Base-by-base conservation (phyloP, 2,888 invertebrate species). In the Lasioglossum pauxillum region DNA sequence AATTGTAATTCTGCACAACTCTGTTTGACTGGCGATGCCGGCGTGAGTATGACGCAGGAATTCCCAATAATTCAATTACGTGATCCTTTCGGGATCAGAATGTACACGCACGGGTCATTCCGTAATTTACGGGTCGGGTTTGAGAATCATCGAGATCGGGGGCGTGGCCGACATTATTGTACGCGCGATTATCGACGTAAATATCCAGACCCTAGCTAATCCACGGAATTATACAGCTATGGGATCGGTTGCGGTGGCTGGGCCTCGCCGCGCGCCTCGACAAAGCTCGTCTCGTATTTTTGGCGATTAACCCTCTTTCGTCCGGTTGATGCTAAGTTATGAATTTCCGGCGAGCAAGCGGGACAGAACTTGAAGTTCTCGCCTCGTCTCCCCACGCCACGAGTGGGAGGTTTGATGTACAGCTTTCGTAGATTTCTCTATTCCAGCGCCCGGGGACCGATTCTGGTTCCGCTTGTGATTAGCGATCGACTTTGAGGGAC, bases 251-350 rank as follows among this genome's bases (percentile, higher is more conserved):
- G 46, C 46, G 46, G 31, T 72, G 73, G 72, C 76, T 27, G 72
- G 77, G 69, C 71, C 81, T 35, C 53, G 14, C 60, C 27, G 14
- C 14, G 14, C 60, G 41, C 69, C 60, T 80, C 81, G 83, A 86
- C 86, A 88, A 90, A 92, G 86, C 88, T 90, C 86, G 91, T 92
- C 90, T 91, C 93, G 92, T 94, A 94, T 94, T 93, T 94, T 94
- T 92, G 78, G 89, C 93, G 94, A 93, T 94, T 94, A 94, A 92
- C 90, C 92, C 93, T 91, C 91, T 92, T 91, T 91, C 90, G 92
- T 89, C 82, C 88, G 78, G 84, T 88, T 94, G 92, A 94, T 94
- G 92, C 94, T 93, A 94, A 94, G 92, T 94, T 94, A 94, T 94
- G 94, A 91, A 93, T 94, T 94, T 93, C 93, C 91, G 92, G 91